Conservation (phyloP, 2,113 vertebrate species). For the Gymnogyps californianus region DNA sequence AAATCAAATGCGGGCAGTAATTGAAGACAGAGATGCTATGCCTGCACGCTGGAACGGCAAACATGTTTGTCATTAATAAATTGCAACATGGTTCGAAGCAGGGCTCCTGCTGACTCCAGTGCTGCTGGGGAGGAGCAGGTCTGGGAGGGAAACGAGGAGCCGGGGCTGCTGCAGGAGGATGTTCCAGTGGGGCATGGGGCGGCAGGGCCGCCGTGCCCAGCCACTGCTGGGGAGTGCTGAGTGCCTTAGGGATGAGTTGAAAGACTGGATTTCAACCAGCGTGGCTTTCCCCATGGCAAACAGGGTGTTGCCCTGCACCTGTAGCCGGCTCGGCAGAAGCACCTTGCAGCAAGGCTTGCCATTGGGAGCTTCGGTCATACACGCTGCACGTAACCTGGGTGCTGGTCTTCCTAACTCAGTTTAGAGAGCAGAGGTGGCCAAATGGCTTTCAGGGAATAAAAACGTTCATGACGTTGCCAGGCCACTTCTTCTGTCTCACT, state of each 20-base stretch:
- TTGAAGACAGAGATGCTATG: neutral
- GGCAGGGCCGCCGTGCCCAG: neutral
- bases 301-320: fast-evolving
- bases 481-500: fast-evolving
- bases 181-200: fast-evolving
- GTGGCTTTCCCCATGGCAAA: neutral
- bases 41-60: neutral
- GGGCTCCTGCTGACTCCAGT: neutral
- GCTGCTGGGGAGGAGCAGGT: neutral
- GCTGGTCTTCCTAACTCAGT: neutral
- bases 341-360: neutral
- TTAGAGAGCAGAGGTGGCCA: neutral
- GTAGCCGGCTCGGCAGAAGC: fast-evolving
- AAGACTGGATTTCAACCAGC: neutral
- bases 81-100: fast-evolving
- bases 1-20: neutral
- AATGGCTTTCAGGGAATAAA: neutral
- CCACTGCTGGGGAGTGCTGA: too few species aligned
- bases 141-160: neutral
- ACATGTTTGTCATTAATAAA: neutral
- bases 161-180: neutral
- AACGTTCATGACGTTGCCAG: neutral
- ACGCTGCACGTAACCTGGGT: fast-evolving
- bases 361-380: neutral
- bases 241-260: neutral